Evolutionary conservation across 2,113 vertebrate genomes (phyloP), one percentile per base, ranked within the genome.

Genomic region (Ibidorhyncha struthersii): DNA sequence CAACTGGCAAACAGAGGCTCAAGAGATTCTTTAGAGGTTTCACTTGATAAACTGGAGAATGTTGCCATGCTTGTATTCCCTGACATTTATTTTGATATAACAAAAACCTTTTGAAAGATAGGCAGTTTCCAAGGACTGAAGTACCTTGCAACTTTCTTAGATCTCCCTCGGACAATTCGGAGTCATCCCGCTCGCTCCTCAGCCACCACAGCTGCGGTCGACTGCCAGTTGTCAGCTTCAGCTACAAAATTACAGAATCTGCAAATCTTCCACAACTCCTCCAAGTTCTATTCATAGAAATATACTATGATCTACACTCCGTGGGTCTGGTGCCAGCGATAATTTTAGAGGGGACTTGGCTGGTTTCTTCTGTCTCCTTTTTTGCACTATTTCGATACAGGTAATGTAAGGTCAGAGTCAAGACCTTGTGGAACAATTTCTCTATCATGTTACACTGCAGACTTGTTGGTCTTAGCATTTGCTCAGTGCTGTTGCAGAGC

Each of bases 271-370:
- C 85, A 77, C 63, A 82, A 36, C 59, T 86, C 67, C 74, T 89
- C 65, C 29, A 34, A 95, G 76, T 95, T 91, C 94, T 96, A 71
- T 93, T 97, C 56, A 91, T 95, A 98, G 97, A 95, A 96, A 78
- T 95, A 97, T 96, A 94, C 93, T 95, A 62, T 63, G 90, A 94
- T 90, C 73, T 97, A 91, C 19, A 14, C 91, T 97, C 72, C 15
- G 72, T 96, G 76, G 86, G 62, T 93, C 96, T 95, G 86, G 69
- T 97, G 96, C 95, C 97, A 97, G 82, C 6, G 88, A 95, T 96
- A 97, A 97, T 98, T 98, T 97, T 97, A 97, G 95, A 98, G 63
- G 90, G 70, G 49, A 95, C 63, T 97, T 97, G 96, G 95, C 93
- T 94, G 79, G 82, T 96, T 94, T 87, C 83, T 96, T 81, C 30